These are phyloP conservation scores for Diarsia brunnea DNA, from an alignment of 2,888 invertebrate species.

Conservation along the genomic window DNA sequence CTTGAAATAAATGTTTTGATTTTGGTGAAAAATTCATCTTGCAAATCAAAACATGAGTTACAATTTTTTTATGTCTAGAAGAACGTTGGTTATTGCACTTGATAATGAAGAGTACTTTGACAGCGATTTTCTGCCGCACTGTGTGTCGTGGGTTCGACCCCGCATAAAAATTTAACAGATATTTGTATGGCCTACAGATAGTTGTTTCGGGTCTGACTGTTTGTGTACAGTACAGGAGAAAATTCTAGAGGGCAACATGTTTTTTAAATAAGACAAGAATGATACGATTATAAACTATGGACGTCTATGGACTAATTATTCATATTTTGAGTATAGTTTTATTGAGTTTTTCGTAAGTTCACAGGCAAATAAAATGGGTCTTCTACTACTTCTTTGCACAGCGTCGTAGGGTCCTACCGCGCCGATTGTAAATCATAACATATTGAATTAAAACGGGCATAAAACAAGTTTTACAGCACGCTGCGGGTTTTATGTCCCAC, in stretches of 20 bases:
- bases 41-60: no score
- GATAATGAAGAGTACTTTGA: no score
- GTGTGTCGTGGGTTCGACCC: no score
- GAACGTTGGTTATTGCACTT: no score
- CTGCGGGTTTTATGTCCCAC: conserved; percentile 60
- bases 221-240: not conserved
- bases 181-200: not conserved
- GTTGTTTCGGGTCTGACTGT: not conserved
- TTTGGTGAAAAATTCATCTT: not conserved
- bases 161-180: no score
- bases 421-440: conserved; percentile 73
- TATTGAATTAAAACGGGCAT: conserved; percentile 77
- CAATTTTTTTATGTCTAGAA: no score
- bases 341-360: not conserved
- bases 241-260: not conserved
- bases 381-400: conserved; percentile 19
- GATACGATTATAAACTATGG: not conserved
- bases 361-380: not conserved
- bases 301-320: not conserved
- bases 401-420: conserved; percentile 39
- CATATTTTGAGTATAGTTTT: not conserved
- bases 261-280: not conserved
- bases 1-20: no score
- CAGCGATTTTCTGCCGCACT: no score
- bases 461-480: conserved; percentile 71